These are phyloP conservation scores for Helicoverpa assulta DNA, from an alignment of 2,888 invertebrate genomes.

Conservation along the genomic window DNA sequence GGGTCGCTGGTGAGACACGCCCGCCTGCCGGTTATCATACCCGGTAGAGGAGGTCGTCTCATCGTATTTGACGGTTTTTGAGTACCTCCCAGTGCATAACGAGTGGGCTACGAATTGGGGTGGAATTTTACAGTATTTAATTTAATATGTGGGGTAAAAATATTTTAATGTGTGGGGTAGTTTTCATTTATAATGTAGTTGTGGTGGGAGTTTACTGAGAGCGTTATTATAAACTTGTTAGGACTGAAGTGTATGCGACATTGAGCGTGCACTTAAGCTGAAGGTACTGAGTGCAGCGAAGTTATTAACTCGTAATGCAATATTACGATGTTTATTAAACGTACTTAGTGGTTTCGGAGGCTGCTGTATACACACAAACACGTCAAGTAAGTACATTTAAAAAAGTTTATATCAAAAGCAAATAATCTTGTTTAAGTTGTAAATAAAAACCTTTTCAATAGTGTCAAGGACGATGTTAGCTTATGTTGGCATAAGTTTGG, in stretches of 20 bases:
- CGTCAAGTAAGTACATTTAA: conserved; percentile 10
- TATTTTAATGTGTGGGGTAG: conserved; percentile 3
- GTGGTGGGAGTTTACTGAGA: background rate
- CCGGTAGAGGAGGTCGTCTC: conserved; percentile 56
- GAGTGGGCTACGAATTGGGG: conserved; percentile 26
- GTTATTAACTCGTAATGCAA: background rate
- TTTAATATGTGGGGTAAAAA: too few relatives aligned
- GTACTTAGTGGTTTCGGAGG: too few relatives aligned
- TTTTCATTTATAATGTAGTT: conserved; percentile 5
- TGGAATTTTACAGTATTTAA: conserved; percentile 24
- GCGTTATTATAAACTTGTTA: background rate
- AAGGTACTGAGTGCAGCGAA: background rate
- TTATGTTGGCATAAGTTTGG: conserved; percentile 17
- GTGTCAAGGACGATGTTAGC: conserved; percentile 25
- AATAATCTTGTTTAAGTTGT: conserved; percentile 11
- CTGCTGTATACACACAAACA: background rate
- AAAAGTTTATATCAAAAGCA: background rate
- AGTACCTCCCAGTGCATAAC: conserved; percentile 62
- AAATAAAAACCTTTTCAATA: conserved; percentile 26
- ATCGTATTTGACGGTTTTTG: conserved; percentile 66
- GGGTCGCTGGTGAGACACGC: conserved; percentile 63
- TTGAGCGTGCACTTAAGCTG: conserved; percentile 4
- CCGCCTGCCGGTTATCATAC: conserved; percentile 54
- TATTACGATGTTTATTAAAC: background rate
- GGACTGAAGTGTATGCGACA: conserved; percentile 6